These are phyloP conservation scores for Rattus rattus DNA, from an alignment of 2,113 vertebrate genomes.

Conservation along the genomic window DNA sequence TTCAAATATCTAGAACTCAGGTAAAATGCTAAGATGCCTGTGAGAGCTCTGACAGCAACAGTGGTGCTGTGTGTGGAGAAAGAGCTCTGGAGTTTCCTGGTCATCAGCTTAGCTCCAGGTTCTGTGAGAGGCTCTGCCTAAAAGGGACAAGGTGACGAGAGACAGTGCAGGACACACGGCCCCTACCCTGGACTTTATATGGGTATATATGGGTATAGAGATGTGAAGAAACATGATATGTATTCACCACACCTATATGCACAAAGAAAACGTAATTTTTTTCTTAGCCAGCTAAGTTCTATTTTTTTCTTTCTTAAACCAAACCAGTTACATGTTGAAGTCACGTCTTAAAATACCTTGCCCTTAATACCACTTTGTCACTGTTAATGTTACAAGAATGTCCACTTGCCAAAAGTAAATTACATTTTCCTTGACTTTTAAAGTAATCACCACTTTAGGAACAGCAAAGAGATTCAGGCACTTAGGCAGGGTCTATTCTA, in stretches of 20 bases:
- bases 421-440: constrained; percentile 71
- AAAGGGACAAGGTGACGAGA: background rate
- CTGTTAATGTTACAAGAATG: constrained; percentile 55
- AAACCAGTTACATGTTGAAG: constrained; percentile 32
- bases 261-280: background rate
- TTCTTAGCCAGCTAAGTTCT: constrained; percentile 39
- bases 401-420: constrained; percentile 66
- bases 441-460: constrained; percentile 66
- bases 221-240: too few species aligned
- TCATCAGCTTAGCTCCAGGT: background rate
- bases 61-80: background rate
- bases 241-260: background rate
- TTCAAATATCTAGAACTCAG: background rate
- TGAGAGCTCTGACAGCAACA: too few species aligned
- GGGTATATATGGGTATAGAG: background rate
- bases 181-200: background rate
- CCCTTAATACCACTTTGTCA: constrained; percentile 56
- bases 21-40: background rate
- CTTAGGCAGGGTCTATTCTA: constrained; percentile 51
- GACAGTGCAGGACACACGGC: background rate
- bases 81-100: background rate
- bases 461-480: constrained; percentile 54
- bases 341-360: constrained; percentile 45
- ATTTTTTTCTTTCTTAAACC: background rate
- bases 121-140: background rate